A percentile compares a stretch with the other conserved stretches of the same genome.
phyloP scores from a whole-genome alignment of 2,113 vertebrate genomes.

The Aphelocoma coerulescens region DNA sequence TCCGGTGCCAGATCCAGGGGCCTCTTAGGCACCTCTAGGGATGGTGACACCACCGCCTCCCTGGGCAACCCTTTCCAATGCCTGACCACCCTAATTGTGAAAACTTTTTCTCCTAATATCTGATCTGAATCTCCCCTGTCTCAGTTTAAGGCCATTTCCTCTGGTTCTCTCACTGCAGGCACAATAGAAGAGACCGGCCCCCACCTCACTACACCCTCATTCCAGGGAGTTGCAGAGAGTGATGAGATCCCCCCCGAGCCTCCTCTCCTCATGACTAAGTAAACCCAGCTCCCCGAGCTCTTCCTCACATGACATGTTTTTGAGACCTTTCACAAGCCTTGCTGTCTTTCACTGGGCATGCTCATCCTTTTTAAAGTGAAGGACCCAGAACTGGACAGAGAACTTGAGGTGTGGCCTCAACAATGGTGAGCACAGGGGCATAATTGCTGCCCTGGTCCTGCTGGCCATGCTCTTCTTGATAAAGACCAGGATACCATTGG shows the following conservation, averaged over 20 bases:
- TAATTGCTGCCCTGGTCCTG: not conserved
- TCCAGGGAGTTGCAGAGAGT: not conserved
- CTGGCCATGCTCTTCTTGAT: not conserved
- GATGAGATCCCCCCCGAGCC: accelerated
- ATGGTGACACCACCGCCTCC: not conserved
- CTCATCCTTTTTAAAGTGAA: not conserved
- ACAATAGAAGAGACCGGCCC: accelerated
- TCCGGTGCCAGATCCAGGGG: not conserved
- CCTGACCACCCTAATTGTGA: not conserved
- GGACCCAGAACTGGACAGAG: not conserved
- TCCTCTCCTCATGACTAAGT: too few relatives aligned
- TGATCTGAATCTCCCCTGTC: not conserved
- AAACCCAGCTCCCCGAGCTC: not conserved
- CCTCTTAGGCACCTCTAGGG: not conserved
- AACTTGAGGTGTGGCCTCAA: not conserved
- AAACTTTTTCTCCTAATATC: not conserved
- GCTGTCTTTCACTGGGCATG: not conserved
- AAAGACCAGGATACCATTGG: not conserved
- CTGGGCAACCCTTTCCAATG: not conserved
- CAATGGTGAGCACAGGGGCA: not conserved
- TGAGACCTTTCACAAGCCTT: not conserved
- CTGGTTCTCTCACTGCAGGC: too few relatives aligned
- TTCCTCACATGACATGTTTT: not conserved
- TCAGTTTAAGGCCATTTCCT: not conserved
- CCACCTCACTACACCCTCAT: not conserved